Conservation (phyloP, 2,888 invertebrate genomes). For the Pollenia angustigena region DNA sequence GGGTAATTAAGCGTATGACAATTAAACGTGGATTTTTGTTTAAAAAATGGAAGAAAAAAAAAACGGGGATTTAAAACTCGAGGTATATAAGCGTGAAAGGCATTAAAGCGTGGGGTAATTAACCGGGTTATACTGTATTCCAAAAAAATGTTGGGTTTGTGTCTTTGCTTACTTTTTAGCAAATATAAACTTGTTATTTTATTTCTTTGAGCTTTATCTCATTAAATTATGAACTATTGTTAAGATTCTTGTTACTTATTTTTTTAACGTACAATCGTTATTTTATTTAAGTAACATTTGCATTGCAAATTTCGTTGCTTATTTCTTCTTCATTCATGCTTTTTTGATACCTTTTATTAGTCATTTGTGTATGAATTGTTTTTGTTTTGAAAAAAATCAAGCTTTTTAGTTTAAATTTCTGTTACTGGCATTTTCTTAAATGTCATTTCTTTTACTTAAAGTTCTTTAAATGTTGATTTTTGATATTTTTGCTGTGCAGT, state of each 20-base stretch:
- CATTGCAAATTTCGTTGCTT: conserved; percentile 51
- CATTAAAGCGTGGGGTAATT: too few relatives aligned
- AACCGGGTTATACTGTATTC: not conserved
- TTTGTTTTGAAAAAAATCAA: conserved; percentile 12
- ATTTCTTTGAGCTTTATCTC: not conserved
- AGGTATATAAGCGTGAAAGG: too few relatives aligned
- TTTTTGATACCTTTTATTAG: conserved; percentile 4
- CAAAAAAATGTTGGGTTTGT: not conserved
- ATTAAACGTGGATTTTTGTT: too few relatives aligned
- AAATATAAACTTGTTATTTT: not conserved
- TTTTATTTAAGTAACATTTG: conserved; percentile 24
- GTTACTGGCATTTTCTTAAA: conserved; percentile 39
- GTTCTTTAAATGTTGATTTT: conserved; percentile 44
- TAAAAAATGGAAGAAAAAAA: too few relatives aligned
- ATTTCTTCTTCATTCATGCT: not conserved
- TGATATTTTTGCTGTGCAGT: conserved; percentile 6
- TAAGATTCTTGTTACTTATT: not conserved
- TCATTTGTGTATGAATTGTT: conserved; percentile 33
- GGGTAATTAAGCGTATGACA: too few relatives aligned
- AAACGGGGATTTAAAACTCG: too few relatives aligned
- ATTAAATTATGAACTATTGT: conserved; percentile 13
- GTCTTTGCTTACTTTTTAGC: not conserved
- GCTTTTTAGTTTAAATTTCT: conserved; percentile 18
- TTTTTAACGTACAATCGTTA: not conserved
- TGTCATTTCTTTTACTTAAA: conserved; percentile 44